A percentile compares a stretch with the other conserved stretches of the same genome.
These are phyloP conservation scores for Hipposideros larvatus DNA, from an alignment of 2,797 vertebrate genomes.

Conservation along the genomic window DNA sequence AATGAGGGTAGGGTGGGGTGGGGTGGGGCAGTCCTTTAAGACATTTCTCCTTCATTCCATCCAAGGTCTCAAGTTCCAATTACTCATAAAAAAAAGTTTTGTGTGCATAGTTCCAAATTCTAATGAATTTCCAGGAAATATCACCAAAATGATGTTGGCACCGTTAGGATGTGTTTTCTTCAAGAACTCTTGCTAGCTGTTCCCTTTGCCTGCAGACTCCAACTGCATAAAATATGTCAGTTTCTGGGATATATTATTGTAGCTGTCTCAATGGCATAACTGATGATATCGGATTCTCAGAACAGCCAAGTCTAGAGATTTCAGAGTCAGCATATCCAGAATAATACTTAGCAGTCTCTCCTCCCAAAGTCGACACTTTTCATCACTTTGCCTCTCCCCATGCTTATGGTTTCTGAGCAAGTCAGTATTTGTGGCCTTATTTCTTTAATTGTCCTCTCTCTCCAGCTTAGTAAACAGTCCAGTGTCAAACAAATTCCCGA, in stretches of 20 bases:
- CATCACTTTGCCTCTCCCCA: rapidly evolving
- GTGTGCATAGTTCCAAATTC: slow-evolving; percentile 65
- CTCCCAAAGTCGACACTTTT: background rate
- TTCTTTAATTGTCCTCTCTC: background rate
- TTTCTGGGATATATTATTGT: background rate
- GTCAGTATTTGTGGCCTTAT: background rate
- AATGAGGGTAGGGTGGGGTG: background rate
- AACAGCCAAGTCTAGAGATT: slow-evolving; percentile 65
- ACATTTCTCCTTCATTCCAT: background rate
- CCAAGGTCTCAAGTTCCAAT: slow-evolving; percentile 36
- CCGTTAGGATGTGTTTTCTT: slow-evolving; percentile 24
- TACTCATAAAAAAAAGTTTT: slow-evolving; percentile 56
- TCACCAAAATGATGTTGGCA: slow-evolving; percentile 59
- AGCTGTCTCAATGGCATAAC: background rate
- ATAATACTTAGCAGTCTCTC: background rate
- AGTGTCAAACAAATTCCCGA: background rate
- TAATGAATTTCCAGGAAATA: slow-evolving; percentile 69
- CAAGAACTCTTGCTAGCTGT: slow-evolving; percentile 24
- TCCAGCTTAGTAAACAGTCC: background rate
- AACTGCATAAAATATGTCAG: background rate
- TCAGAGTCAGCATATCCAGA: slow-evolving; percentile 68
- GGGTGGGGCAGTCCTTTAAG: background rate
- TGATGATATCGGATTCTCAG: slow-evolving; percentile 61
- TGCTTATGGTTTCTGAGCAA: background rate
- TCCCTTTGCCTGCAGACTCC: background rate